Base-by-base conservation (phyloP, 2,797 vertebrate species). In the Smutsia temminckii region DNA sequence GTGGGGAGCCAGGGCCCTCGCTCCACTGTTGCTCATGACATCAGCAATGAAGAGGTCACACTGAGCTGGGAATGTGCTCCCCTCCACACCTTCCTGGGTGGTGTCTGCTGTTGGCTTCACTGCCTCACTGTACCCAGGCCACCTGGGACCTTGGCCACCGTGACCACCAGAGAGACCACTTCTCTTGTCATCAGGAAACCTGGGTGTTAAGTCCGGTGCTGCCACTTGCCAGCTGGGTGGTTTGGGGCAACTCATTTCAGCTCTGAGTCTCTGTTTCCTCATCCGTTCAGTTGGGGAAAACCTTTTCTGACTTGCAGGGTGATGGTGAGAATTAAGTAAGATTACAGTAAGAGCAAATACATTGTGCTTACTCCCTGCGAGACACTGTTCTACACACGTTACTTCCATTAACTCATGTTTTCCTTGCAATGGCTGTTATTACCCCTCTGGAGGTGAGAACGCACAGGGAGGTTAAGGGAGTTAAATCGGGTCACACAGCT, bases 361-460 rank as follows among this genome's bases (percentile, higher is more conserved):
- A 34, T 13, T 3, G 57, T 0, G n/a, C 49, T 6, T 3, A 2
- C n/a, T 5, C 1, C 8, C 0, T 1, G 5, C 37, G 74, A 9
- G 61, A 11, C 23, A 2, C 64, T 11, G 1, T 8, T 29, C 27
- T 23, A 1, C 0, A 6, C 17, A 8, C 27, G 9, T 34, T 27
- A 9, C 20, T n/a, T 78, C 63, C 51, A 0, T 25, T 13, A 14
- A 23, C 23, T 14, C 32, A 0, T 2, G 1, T 8, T 3, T 0
- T 10, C 27, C 4, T 32, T 29, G 13, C 40, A 1, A 9, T 0
- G 3, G 27, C 68, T 63, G 1, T 29, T 12, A 3, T 27, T 20
- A n/a, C 61, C 27, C 40, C 2, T 37, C 66, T 16, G 10, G 27
- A 25, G 55, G 16, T 6, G 63, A 71, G 89, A 34, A 29, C 2